Conservation (phyloP, 2,797 vertebrate genomes). For the Tolypeutes matacus region DNA sequence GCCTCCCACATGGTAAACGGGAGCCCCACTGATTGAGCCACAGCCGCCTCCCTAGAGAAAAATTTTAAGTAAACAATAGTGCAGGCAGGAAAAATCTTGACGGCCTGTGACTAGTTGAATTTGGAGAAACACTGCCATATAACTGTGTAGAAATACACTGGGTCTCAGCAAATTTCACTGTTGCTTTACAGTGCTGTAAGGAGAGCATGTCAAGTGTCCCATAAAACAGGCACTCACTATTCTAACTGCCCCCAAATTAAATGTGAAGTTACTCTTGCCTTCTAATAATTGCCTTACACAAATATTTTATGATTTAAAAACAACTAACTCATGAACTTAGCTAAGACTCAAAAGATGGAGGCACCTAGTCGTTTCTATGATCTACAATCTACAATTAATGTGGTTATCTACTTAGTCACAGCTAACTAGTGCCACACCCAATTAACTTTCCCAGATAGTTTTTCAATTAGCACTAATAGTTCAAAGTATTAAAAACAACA, state of each 20-base stretch:
- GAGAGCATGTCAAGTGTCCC: neutral
- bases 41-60: no score
- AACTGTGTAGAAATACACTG: neutral
- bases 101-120: neutral
- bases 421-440: conserved; percentile 84
- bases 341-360: conserved; percentile 30
- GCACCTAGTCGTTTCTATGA: conserved; percentile 70
- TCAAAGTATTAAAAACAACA: conserved; percentile 80
- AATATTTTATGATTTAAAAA: conserved; percentile 73
- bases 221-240: neutral
- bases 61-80: neutral
- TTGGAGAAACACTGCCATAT: neutral
- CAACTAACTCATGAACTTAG: conserved; percentile 53
- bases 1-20: no score
- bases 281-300: conserved; percentile 36
- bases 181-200: neutral
- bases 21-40: no score
- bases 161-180: neutral
- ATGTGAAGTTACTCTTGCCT: neutral
- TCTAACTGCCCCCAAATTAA: neutral
- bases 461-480: conserved; percentile 84
- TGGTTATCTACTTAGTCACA: conserved; percentile 75
- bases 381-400: conserved; percentile 80
- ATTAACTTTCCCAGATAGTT: conserved; percentile 83
- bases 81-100: neutral